Evolutionary conservation across 2,888 invertebrate species (phyloP), one percentile per base, ranked within the genome.

Genomic region (Pycnomerus fuliginosus): DNA sequence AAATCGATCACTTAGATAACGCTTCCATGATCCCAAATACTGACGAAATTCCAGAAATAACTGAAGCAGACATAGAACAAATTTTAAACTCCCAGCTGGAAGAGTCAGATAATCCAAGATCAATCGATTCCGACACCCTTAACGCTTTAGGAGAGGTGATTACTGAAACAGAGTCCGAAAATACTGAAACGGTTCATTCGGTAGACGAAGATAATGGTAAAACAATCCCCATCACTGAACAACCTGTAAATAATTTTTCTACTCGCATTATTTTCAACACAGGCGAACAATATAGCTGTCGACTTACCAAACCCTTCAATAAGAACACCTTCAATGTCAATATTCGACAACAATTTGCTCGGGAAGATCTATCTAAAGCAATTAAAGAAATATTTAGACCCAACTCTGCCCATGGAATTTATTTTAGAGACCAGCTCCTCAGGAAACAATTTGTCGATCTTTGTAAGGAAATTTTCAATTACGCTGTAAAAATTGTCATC

Each of bases 391-490:
- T 30, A 3, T 14, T 45, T 16, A 35, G 16, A 11, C 43, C 42
- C 4, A 46, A 35, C 7, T 15, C 16, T 22, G 2, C 22, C 3
- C 36, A 46, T 11, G 37, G 32, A 20, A 22, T 44, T 7, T 46
- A 20, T 24, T 44, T 46, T 12, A 12, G 12, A 12, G 36, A 44
- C n/a, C 10, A 36, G 2, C 16, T 15, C 7, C 7, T 36, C 10
- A 7, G 22, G 14, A 10, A 11, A 17, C 16, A n/a, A 8, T 30
- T 34, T 35, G 8, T 30, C 8, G 7, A 15, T n/a, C 10, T 36
- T 7, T 37, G 31, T 36, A 12, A 28, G 22, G 22, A 16, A 4
- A n/a, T 20, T 11, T 35, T 35, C 16, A 17, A 44, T 14, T 20
- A 36, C 12, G 16, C 8, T 10, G 20, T 44, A 2, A 29, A 44